Conservation (phyloP, 23 tunicate genomes). For the Pegea sp. region DNA sequence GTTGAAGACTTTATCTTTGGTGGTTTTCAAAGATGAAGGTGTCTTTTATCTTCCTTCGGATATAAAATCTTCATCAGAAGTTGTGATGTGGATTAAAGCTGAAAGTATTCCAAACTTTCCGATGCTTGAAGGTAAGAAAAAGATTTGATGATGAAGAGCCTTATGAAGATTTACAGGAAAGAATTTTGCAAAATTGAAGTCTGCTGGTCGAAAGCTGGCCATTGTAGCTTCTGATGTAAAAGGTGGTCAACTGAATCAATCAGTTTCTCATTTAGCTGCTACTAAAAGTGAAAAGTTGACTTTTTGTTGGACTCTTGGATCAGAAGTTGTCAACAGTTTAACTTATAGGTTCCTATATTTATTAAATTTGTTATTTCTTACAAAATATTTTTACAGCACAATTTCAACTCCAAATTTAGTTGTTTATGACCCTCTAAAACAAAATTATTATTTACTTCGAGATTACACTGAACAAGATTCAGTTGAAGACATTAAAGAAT, state of each 20-base stretch:
- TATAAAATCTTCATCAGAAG: constrained; percentile 1
- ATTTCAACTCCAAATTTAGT: constrained; percentile 44
- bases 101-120: constrained; percentile 45
- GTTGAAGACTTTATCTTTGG: too few species aligned
- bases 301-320: constrained; percentile 64
- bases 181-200: constrained; percentile 17
- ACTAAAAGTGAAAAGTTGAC: constrained; percentile 16
- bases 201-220: constrained; percentile 25
- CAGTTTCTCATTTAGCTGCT: constrained; percentile 15
- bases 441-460: constrained; percentile 29
- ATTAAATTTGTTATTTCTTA: neutral
- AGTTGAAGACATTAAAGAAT: constrained; percentile 7
- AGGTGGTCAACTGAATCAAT: constrained; percentile 4
- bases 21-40: constrained; percentile 54
- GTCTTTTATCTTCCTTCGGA: constrained; percentile 23
- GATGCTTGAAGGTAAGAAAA: constrained; percentile 34
- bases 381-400: constrained; percentile 10
- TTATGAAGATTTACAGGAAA: constrained; percentile 8
- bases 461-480: constrained; percentile 6
- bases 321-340: constrained; percentile 45
- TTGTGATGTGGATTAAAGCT: constrained; percentile 22
- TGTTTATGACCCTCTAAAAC: constrained; percentile 23
- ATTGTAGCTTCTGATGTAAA: constrained; percentile 20
- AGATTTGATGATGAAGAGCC: too few species aligned
- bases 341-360: constrained; percentile 16